Conservation (phyloP, 2,797 vertebrate species). For the Siniperca undulata region DNA sequence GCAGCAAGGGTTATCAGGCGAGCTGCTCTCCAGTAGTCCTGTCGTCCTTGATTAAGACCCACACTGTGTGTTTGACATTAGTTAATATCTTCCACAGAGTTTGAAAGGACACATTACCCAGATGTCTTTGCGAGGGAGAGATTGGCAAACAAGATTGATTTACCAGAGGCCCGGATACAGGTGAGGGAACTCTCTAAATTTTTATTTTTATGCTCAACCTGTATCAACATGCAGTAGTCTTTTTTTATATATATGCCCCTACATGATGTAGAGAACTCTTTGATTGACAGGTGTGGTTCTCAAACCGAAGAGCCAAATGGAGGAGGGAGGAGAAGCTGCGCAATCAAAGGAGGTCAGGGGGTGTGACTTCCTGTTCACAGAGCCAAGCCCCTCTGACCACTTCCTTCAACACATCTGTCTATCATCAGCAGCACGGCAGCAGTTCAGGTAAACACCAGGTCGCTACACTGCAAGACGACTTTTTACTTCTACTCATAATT, state of each 20-base stretch:
- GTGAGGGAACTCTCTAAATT: conserved; percentile 59
- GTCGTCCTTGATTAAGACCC: conserved; percentile 33
- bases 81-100: conserved; percentile 83
- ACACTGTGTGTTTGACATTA: conserved; percentile 58
- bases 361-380: conserved; percentile 86
- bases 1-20: conserved; percentile 13
- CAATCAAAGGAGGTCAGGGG: conserved; percentile 88
- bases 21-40: conserved; percentile 37
- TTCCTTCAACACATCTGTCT: conserved; percentile 87
- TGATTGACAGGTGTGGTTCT: conserved; percentile 91
- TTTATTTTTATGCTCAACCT: not conserved
- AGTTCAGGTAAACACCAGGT: conserved; percentile 81
- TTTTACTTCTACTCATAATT: not conserved
- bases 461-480: not conserved
- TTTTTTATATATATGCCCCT: not conserved
- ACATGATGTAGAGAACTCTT: not conserved
- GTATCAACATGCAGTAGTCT: not conserved
- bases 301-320: conserved; percentile 93
- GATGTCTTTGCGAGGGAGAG: conserved; percentile 91
- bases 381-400: conserved; percentile 86
- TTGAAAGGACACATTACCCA: conserved; percentile 92
- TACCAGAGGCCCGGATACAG: conserved; percentile 92
- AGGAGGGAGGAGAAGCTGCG: conserved; percentile 91
- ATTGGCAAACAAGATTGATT: conserved; percentile 91
- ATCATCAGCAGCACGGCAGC: conserved; percentile 87